These are phyloP conservation scores for Tipula helvola DNA, from an alignment of 2,888 invertebrate species.

Conservation along the genomic window DNA sequence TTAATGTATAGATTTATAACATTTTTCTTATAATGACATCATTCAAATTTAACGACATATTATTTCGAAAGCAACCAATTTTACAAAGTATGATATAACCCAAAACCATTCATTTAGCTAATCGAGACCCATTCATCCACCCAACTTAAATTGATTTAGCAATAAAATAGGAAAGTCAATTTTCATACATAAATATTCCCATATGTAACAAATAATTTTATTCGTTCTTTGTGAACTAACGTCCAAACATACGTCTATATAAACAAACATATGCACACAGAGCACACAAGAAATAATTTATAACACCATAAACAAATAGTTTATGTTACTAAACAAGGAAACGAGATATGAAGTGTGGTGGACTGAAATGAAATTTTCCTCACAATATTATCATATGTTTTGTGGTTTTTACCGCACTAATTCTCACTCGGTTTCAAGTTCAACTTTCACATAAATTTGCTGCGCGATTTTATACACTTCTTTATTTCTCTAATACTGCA, in stretches of 20 bases:
- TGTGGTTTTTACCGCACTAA: neutral
- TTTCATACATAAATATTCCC: neutral
- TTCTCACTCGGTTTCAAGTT: neutral
- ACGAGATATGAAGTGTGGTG: neutral
- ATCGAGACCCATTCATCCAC: no score
- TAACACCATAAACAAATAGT: neutral
- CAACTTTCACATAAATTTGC: neutral
- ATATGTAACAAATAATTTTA: neutral
- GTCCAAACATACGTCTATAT: neutral
- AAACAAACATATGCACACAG: neutral
- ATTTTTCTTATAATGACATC: no score
- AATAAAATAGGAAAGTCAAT: neutral
- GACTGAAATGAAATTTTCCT: neutral
- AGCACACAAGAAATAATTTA: neutral
- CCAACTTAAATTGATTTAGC: no score
- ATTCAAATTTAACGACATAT: no score
- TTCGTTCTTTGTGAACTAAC: neutral
- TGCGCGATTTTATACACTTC: neutral
- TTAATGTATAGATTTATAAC: no score
- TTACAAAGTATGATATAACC: no score
- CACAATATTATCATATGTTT: neutral
- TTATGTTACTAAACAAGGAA: neutral
- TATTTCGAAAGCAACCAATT: no score
- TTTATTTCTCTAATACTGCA: neutral
- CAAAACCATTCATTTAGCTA: no score